These are phyloP conservation scores for Limnephilus marmoratus DNA, from an alignment of 2,888 invertebrate species.

Conservation along the genomic window DNA sequence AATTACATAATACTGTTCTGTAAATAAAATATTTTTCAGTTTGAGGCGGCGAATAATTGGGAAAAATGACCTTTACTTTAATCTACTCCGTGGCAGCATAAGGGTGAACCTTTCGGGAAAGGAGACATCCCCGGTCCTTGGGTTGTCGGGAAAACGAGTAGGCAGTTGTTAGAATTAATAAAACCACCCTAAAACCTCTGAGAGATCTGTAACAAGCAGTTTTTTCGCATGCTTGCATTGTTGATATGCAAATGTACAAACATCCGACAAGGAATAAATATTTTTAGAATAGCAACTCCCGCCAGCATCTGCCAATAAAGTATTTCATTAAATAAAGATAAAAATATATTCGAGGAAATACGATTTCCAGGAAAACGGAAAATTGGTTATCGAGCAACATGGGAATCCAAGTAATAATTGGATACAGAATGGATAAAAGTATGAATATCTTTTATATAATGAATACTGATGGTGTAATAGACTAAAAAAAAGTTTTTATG, in stretches of 20 bases:
- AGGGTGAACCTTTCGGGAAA: not conserved
- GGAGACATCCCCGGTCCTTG: not conserved
- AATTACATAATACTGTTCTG: not conserved
- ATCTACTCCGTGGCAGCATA: not conserved
- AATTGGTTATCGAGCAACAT: not conserved
- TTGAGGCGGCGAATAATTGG: not conserved
- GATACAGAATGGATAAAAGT: not conserved
- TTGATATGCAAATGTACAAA: not conserved
- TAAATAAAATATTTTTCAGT: not conserved
- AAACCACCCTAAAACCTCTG: not conserved
- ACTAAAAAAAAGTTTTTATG: too few species aligned
- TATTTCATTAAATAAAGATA: not conserved
- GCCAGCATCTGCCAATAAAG: not conserved
- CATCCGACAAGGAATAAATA: not conserved
- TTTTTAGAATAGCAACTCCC: not conserved
- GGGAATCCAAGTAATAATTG: not conserved
- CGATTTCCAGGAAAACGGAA: not conserved
- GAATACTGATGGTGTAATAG: not conserved
- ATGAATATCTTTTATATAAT: not conserved
- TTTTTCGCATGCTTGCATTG: not conserved
- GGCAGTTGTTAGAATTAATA: not conserved
- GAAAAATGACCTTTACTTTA: not conserved
- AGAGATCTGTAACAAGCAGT: not conserved
- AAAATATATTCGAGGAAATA: not conserved
- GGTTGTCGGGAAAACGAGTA: not conserved